These are phyloP conservation scores for Drosophila gaucha DNA, from an alignment of 2,888 invertebrate genomes.

Conservation along the genomic window DNA sequence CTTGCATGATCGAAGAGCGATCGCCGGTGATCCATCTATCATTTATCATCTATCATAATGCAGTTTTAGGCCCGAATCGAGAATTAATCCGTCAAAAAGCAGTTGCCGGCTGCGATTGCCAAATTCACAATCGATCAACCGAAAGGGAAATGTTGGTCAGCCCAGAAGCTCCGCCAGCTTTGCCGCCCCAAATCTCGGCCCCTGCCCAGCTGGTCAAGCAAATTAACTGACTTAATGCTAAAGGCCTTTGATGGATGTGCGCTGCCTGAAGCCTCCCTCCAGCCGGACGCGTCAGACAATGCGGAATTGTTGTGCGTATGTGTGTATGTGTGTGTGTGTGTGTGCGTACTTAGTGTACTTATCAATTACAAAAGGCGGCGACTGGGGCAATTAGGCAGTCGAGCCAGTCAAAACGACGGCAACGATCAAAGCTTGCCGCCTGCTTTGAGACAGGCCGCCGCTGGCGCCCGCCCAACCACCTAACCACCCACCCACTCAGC, in stretches of 20 bases:
- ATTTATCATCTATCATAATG: constrained; percentile 74
- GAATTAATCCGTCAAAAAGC: constrained; percentile 81
- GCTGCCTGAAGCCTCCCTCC: neutral
- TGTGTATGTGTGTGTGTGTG: neutral
- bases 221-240: constrained; percentile 67
- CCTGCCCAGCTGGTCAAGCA: constrained; percentile 47
- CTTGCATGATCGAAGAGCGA: constrained; percentile 64
- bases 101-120: constrained; percentile 56
- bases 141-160: constrained; percentile 38
- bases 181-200: neutral
- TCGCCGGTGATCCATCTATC: constrained; percentile 71
- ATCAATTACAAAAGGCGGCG: constrained; percentile 77
- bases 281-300: constrained; percentile 45
- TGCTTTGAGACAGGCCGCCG: constrained; percentile 62
- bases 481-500: neutral
- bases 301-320: constrained; percentile 27
- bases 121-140: constrained; percentile 78
- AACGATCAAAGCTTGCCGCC: constrained; percentile 57
- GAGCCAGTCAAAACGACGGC: constrained; percentile 57
- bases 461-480: constrained; percentile 59
- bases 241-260: constrained; percentile 75
- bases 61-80: constrained; percentile 78
- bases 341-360: constrained; percentile 36
- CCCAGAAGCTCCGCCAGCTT: constrained; percentile 29
- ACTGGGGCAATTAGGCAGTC: constrained; percentile 65